These are phyloP conservation scores for Chondrilla cf. caribensis DNA, from an alignment of 37 sponge, comb jelly and placozoan genomes.

Conservation along the genomic window DNA sequence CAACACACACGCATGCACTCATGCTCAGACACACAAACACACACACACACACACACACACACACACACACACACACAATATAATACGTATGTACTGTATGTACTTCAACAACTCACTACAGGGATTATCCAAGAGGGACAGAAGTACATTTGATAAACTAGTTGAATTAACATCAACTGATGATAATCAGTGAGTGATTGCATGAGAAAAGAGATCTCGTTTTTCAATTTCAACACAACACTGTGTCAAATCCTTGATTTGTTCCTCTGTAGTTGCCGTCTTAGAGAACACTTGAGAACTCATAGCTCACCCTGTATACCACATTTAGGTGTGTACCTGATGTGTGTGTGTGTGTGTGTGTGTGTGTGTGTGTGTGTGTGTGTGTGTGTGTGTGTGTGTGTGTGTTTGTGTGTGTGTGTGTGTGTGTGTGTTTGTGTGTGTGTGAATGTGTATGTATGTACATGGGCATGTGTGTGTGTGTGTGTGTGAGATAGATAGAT, in stretches of 20 bases:
- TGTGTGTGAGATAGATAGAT: too few relatives aligned
- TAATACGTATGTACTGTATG: too few relatives aligned
- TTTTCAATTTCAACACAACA: too few relatives aligned
- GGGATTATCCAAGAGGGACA: slow-evolving; percentile 59
- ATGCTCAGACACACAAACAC: too few relatives aligned
- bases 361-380: background rate
- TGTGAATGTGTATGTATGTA: background rate
- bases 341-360: background rate
- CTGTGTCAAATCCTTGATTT: too few relatives aligned
- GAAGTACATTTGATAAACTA: slow-evolving; percentile 45
- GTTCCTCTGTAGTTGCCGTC: slow-evolving; percentile 29
- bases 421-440: too few relatives aligned
- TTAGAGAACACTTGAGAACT: slow-evolving; percentile 66
- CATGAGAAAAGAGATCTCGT: too few relatives aligned
- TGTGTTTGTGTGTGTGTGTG: background rate
- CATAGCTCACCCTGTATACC: slow-evolving; percentile 71
- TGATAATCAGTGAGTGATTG: slow-evolving; percentile 52
- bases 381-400: background rate
- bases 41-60: too few relatives aligned
- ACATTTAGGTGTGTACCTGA: slow-evolving; percentile 37
- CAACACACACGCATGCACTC: too few relatives aligned
- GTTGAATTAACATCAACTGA: slow-evolving; percentile 52
- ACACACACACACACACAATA: too few relatives aligned
- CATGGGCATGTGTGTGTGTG: too few relatives aligned
- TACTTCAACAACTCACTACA: background rate